Percentiles rank a stretch among this genome's conserved stretches.
These are phyloP conservation scores for Subanguina moxae DNA, from an alignment of 1,140 invertebrate genomes.

Conservation along the genomic window DNA sequence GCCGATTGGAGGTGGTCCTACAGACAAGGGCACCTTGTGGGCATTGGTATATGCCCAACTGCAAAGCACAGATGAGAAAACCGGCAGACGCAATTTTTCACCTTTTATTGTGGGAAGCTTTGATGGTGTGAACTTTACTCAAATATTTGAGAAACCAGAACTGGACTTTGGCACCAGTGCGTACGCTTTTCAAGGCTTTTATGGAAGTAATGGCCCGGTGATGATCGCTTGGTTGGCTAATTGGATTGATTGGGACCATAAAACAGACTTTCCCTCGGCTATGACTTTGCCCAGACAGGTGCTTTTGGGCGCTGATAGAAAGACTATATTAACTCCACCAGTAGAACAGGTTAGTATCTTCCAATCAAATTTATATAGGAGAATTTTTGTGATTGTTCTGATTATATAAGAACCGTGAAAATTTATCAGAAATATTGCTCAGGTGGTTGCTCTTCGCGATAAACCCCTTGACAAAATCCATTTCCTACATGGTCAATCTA, in stretches of 20 bases:
- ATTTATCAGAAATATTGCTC: too few species aligned
- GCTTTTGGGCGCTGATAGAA: conserved; percentile 5
- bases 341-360: background rate
- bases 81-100: conserved; percentile 16
- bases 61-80: conserved; percentile 6
- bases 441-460: background rate
- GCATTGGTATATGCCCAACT: conserved; percentile 21
- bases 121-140: background rate
- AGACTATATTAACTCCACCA: background rate
- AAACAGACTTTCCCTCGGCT: conserved; percentile 14
- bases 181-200: conserved; percentile 25
- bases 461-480: background rate
- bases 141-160: conserved; percentile 10
- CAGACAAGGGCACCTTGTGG: conserved; percentile 16
- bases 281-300: conserved; percentile 21
- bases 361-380: too few species aligned
- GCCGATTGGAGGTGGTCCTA: conserved; percentile 2
- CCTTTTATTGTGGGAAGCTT: conserved; percentile 5
- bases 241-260: conserved; percentile 18
- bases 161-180: conserved; percentile 21
- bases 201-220: conserved; percentile 6
- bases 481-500: conserved; percentile 7
- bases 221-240: conserved; percentile 23
- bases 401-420: too few species aligned
- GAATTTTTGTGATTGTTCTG: too few species aligned